phyloP scores from a whole-genome alignment of 2,797 vertebrate species.

The Sciurus carolinensis region DNA sequence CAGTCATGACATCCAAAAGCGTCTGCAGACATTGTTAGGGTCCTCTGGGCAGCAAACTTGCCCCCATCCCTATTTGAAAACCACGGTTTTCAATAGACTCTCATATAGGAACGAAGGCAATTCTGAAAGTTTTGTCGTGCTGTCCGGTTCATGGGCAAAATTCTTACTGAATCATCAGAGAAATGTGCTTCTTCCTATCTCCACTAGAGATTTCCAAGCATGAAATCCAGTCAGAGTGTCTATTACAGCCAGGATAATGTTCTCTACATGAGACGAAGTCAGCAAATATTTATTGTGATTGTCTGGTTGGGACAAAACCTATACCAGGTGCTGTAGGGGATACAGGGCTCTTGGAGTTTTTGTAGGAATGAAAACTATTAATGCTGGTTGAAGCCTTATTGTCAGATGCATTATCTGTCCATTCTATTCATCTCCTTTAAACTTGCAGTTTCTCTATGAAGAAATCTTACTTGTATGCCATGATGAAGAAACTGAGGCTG shows the following conservation, averaged over 20 bases:
- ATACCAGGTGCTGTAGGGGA: not conserved
- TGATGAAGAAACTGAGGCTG: not conserved
- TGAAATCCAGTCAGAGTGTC: not conserved
- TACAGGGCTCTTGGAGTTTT: not conserved
- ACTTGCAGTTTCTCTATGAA: not conserved
- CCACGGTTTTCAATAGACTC: not conserved
- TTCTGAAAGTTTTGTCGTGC: not conserved
- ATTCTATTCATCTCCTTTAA: constrained; percentile 54
- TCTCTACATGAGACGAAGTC: not conserved
- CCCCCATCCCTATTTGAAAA: not conserved
- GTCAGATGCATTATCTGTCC: not conserved
- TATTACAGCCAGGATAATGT: not conserved
- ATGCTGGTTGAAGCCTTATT: not conserved
- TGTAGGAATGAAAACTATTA: not conserved
- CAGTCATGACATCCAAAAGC: not conserved
- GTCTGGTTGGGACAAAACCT: not conserved
- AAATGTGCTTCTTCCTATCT: not conserved
- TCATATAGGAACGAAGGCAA: constrained; percentile 9
- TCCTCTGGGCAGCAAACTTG: not conserved
- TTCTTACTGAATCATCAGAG: constrained; percentile 4
- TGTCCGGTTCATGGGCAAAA: not conserved
- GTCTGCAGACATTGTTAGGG: not conserved
- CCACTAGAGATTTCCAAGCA: not conserved
- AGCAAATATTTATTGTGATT: not conserved
- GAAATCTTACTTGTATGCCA: constrained; percentile 38